Percentiles rank a stretch among this genome's conserved stretches.
These are phyloP conservation scores for Mythimna ferrago DNA, from an alignment of 2,888 invertebrate species.

Conservation along the genomic window DNA sequence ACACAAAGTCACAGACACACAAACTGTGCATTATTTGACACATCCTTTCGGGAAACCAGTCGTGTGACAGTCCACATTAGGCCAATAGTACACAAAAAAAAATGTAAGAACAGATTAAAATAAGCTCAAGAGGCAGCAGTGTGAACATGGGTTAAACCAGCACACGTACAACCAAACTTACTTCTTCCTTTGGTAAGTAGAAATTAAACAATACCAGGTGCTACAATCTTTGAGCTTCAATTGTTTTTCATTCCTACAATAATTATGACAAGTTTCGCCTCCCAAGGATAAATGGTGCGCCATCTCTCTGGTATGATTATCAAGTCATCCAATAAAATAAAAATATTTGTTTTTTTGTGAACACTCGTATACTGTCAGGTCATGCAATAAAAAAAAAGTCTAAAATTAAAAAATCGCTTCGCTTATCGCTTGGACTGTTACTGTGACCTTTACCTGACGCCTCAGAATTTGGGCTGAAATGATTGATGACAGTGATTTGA, in stretches of 20 bases:
- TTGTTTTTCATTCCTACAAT: background rate
- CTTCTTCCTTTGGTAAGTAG: background rate
- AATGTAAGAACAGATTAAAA: background rate
- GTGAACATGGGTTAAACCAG: background rate
- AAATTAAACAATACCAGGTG: too few relatives aligned
- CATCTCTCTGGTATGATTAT: background rate
- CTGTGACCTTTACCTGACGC: slow-evolving; percentile 61
- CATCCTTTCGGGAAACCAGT: too few relatives aligned
- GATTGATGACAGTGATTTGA: slow-evolving; percentile 72
- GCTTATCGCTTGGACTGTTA: slow-evolving; percentile 39
- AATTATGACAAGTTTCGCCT: background rate
- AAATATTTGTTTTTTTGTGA: background rate
- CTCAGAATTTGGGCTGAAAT: slow-evolving; percentile 69
- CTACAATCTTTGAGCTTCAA: background rate
- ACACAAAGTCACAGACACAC: background rate
- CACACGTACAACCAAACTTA: background rate
- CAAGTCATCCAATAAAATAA: background rate
- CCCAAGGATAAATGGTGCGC: background rate
- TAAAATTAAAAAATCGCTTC: slow-evolving; percentile 26
- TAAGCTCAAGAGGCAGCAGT: background rate
- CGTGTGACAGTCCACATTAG: background rate
- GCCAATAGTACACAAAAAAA: background rate
- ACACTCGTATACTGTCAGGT: too few relatives aligned
- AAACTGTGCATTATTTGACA: background rate
- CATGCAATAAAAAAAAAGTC: background rate